phyloP scores from a whole-genome alignment of 2,888 invertebrate species.

The Pollenia labialis region DNA sequence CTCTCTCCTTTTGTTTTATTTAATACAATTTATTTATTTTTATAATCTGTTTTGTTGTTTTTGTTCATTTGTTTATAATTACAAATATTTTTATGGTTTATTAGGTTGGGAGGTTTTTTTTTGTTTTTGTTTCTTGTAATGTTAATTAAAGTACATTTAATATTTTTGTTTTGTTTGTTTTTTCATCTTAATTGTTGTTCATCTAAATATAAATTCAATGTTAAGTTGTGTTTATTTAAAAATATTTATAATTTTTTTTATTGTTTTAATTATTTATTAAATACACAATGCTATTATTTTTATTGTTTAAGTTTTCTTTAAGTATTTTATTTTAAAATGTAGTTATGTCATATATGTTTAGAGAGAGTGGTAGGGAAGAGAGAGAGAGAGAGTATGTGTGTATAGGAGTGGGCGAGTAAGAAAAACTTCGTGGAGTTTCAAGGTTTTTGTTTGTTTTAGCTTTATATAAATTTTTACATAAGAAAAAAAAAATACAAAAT shows the following conservation, averaged over 20 bases:
- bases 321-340: conserved; percentile 53
- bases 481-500: conserved; percentile 25
- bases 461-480: conserved; percentile 41
- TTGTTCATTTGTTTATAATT: conserved; percentile 53
- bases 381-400: conserved; percentile 15
- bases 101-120: conserved; percentile 25
- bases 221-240: conserved; percentile 64
- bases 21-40: conserved; percentile 44
- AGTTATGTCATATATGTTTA: conserved; percentile 48
- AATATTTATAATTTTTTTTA: conserved; percentile 32
- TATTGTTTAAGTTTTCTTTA: conserved; percentile 26
- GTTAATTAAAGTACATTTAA: conserved; percentile 69
- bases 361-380: conserved; percentile 14
- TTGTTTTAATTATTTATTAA: conserved; percentile 37
- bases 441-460: background rate
- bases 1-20: conserved; percentile 58
- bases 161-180: conserved; percentile 25
- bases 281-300: conserved; percentile 63
- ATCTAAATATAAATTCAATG: conserved; percentile 64
- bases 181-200: conserved; percentile 37
- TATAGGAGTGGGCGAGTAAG: background rate
- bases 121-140: conserved; percentile 38
- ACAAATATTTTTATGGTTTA: conserved; percentile 56
- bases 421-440: conserved; percentile 5
- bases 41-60: conserved; percentile 13